These are phyloP conservation scores for Linepithema humile DNA, from an alignment of 1,140 invertebrate species.

Conservation along the genomic window DNA sequence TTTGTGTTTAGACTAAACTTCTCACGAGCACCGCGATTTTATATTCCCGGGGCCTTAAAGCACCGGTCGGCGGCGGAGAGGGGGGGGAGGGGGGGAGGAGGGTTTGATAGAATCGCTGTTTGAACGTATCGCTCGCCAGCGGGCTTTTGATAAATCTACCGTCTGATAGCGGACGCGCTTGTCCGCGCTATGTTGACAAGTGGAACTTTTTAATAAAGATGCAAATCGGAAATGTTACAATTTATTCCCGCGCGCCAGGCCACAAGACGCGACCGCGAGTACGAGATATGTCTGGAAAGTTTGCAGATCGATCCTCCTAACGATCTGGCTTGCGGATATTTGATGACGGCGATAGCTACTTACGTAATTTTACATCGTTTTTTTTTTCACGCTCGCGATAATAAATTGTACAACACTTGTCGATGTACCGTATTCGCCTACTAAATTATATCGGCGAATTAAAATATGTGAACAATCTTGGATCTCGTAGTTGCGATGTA, in stretches of 20 bases:
- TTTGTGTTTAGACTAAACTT: slow-evolving; percentile 58
- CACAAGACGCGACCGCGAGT: neutral
- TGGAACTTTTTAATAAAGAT: slow-evolving; percentile 59
- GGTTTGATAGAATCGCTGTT: slow-evolving; percentile 50
- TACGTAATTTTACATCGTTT: neutral
- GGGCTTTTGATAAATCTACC: slow-evolving; percentile 48
- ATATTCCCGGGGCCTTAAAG: slow-evolving; percentile 33
- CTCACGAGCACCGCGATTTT: slow-evolving; percentile 46
- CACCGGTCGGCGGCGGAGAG: neutral
- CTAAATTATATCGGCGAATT: too few relatives aligned
- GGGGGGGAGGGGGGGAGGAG: neutral
- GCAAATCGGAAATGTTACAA: slow-evolving; percentile 54
- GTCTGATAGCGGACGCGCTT: slow-evolving; percentile 32
- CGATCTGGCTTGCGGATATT: neutral
- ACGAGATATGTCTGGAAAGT: neutral
- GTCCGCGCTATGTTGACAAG: slow-evolving; percentile 40
- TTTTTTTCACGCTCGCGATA: too few relatives aligned
- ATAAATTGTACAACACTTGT: too few relatives aligned
- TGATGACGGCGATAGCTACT: neutral
- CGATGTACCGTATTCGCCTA: too few relatives aligned
- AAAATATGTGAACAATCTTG: too few relatives aligned
- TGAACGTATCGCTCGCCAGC: neutral
- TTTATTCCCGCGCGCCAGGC: slow-evolving; percentile 9
- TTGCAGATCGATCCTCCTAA: neutral
- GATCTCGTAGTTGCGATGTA: too few relatives aligned